Conservation (phyloP, 37 sponge, comb jelly and placozoan species). For the Halichondria panicea region DNA sequence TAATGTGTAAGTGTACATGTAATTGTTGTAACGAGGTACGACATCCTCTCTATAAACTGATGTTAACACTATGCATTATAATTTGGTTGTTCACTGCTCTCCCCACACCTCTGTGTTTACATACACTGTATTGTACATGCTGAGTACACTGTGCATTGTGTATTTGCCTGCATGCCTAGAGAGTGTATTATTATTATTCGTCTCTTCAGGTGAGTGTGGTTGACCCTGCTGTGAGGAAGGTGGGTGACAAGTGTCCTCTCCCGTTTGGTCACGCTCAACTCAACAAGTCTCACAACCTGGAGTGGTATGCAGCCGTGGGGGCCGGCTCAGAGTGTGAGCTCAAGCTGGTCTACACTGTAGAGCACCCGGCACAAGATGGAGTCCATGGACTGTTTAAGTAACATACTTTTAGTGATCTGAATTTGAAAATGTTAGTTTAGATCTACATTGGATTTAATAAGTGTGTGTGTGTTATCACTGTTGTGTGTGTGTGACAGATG, state of each 20-base stretch:
- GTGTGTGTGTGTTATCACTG: no score
- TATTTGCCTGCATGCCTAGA: background rate
- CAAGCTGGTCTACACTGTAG: constrained; percentile 62
- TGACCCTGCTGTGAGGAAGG: constrained; percentile 53
- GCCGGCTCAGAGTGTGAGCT: constrained; percentile 26
- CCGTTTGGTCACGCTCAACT: constrained; percentile 19
- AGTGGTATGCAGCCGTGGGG: constrained; percentile 55
- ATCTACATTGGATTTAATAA: no score
- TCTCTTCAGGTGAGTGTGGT: constrained; percentile 28
- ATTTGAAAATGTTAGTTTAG: no score
- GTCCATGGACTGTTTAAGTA: constrained; percentile 50
- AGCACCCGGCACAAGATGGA: constrained; percentile 34
- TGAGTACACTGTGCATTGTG: background rate
- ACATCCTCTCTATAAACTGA: no score
- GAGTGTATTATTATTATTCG: background rate
- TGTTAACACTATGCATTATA: no score
- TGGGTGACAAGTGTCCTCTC: constrained; percentile 3
- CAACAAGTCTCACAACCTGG: constrained; percentile 56
- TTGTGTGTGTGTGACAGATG: no score
- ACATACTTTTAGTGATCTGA: no score
- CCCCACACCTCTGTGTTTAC: no score
- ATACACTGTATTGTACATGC: background rate
- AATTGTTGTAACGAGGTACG: no score
- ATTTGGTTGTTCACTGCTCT: no score
- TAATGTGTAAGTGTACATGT: no score